phyloP scores from a whole-genome alignment of 2,888 invertebrate genomes.

The Diplazon laetatorius region DNA sequence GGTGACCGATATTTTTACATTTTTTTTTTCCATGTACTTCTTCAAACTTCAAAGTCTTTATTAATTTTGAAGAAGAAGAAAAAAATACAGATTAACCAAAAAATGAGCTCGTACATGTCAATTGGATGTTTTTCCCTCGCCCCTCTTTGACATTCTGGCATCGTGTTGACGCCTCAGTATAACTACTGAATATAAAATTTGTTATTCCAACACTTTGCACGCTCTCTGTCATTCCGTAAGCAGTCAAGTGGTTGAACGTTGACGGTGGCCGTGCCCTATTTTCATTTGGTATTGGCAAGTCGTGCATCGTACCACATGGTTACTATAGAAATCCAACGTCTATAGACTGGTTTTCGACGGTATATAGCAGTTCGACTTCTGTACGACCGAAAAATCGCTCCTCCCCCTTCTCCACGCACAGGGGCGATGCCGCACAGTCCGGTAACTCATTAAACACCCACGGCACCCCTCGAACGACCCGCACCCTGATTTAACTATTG shows the following conservation, averaged over 20 bases:
- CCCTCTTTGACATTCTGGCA: not conserved
- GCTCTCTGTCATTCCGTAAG: constrained; percentile 69
- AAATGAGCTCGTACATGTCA: too few species aligned
- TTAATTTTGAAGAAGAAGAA: too few species aligned
- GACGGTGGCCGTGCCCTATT: constrained; percentile 73
- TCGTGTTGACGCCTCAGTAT: constrained; percentile 23
- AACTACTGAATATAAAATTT: constrained; percentile 72
- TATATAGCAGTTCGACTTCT: constrained; percentile 37
- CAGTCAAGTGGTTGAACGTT: constrained; percentile 77
- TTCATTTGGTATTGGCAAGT: constrained; percentile 41
- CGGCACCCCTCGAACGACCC: constrained; percentile 76
- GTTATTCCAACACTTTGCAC: constrained; percentile 79
- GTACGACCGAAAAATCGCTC: constrained; percentile 57
- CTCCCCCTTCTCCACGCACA: constrained; percentile 62
- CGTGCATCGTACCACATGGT: constrained; percentile 26
- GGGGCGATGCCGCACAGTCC: constrained; percentile 54
- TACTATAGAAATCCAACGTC: constrained; percentile 4
- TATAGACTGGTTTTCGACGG: constrained; percentile 22
- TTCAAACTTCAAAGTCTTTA: too few species aligned
- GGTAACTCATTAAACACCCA: constrained; percentile 82
- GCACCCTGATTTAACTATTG: constrained; percentile 81
- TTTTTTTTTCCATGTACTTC: too few species aligned
- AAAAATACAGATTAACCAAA: too few species aligned
- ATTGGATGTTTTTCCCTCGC: too few species aligned
- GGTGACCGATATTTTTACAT: not conserved